These are phyloP conservation scores for Drosophila pectinifera DNA, from an alignment of 1,140 invertebrate species.

Conservation along the genomic window DNA sequence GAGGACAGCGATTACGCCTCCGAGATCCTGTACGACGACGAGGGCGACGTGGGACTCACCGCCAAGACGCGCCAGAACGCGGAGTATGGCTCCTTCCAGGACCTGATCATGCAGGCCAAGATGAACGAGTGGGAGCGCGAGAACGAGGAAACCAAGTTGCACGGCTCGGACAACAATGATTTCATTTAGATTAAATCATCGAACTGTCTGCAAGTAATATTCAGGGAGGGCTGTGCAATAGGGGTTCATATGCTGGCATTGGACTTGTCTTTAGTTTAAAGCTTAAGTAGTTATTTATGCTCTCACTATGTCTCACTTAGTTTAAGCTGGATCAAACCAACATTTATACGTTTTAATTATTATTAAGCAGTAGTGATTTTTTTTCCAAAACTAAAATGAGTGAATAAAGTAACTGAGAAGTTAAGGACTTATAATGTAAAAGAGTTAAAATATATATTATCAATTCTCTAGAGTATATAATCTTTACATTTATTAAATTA, in stretches of 20 bases:
- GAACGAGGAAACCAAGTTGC: conserved; percentile 72
- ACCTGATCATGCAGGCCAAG: conserved; percentile 72
- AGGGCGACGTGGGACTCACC: conserved; percentile 57
- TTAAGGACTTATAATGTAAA: not conserved
- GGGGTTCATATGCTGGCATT: conserved; percentile 76
- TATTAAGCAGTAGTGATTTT: conserved; percentile 9
- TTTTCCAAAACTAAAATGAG: conserved; percentile 27
- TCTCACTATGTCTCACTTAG: not conserved
- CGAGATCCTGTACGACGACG: conserved; percentile 75
- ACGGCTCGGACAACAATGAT: conserved; percentile 59
- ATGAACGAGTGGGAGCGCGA: conserved; percentile 64
- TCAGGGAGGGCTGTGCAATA: conserved; percentile 43
- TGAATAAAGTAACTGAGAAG: not conserved
- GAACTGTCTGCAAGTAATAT: not conserved
- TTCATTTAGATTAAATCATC: conserved; percentile 43
- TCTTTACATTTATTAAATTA: no score
- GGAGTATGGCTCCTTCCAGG: conserved; percentile 76
- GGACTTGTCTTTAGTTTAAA: conserved; percentile 38
- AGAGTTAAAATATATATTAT: not conserved
- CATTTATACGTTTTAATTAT: not conserved
- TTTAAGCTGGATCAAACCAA: not conserved
- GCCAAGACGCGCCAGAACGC: conserved; percentile 56
- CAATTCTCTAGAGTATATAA: no score
- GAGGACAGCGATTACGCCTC: conserved; percentile 67
- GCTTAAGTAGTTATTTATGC: conserved; percentile 27